Evolutionary conservation across 2,797 vertebrate species (phyloP).

Genomic region (Dallia pectoralis): DNA sequence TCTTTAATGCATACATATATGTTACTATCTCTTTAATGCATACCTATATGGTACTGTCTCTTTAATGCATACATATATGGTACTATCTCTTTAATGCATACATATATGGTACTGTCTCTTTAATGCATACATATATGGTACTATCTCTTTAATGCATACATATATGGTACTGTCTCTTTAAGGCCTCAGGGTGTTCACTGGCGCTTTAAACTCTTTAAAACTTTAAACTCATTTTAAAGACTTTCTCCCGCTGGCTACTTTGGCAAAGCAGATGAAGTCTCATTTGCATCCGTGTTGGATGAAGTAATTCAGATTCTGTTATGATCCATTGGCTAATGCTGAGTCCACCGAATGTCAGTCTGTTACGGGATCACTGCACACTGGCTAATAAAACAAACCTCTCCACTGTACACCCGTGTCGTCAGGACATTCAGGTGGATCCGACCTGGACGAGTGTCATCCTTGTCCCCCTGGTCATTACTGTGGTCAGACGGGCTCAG

Average conservation of each 20-base stretch:
- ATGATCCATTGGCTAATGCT: not conserved
- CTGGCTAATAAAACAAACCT: not conserved
- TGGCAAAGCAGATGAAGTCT: not conserved
- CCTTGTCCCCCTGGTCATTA: slow-evolving; percentile 81
- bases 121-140: not conserved
- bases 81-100: not conserved
- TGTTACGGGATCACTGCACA: not conserved
- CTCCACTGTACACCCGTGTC: not conserved
- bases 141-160: not conserved
- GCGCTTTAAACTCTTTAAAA: not conserved
- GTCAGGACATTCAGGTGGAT: slow-evolving; percentile 71
- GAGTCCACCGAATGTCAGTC: not conserved
- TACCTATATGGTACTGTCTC: not conserved
- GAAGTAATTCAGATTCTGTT: not conserved
- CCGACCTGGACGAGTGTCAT: slow-evolving; percentile 71
- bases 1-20: not conserved
- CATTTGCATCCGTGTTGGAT: not conserved
- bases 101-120: not conserved
- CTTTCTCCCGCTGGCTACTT: not conserved
- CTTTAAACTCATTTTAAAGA: not conserved
- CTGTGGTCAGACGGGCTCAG: slow-evolving; percentile 72
- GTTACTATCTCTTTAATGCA: not conserved
- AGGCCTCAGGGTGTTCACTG: not conserved
- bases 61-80: not conserved
- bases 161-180: not conserved